Evolutionary conservation across 53 echinoderm and acorn worm species (phyloP).

Genomic region (Temnopleurus reevesii): DNA sequence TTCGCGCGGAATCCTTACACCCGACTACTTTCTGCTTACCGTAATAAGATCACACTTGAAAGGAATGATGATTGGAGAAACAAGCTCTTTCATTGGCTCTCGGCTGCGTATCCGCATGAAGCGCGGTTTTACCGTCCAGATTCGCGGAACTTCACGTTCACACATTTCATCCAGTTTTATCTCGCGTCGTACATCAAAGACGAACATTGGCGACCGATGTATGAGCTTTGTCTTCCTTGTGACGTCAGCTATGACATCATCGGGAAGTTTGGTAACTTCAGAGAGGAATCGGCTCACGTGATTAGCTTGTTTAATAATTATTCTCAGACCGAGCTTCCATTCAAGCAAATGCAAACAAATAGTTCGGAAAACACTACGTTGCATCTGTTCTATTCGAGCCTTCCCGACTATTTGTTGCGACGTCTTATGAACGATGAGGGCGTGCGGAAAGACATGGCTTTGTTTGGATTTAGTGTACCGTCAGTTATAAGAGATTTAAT

Average conservation of each 20-base stretch:
- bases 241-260: slow-evolving; percentile 63
- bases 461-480: slow-evolving; percentile 58
- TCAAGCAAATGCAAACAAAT: slow-evolving; percentile 58
- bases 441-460: slow-evolving; percentile 43
- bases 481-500: neutral
- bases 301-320: slow-evolving; percentile 37
- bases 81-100: neutral
- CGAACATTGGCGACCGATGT: slow-evolving; percentile 61
- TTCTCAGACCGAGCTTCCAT: slow-evolving; percentile 2
- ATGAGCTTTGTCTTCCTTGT: slow-evolving; percentile 52
- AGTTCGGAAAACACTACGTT: slow-evolving; percentile 52
- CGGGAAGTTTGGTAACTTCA: slow-evolving; percentile 56
- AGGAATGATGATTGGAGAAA: slow-evolving; percentile 16
- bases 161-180: slow-evolving; percentile 57
- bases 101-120: neutral
- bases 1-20: slow-evolving; percentile 68
- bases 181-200: neutral
- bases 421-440: slow-evolving; percentile 26
- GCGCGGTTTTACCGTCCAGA: neutral
- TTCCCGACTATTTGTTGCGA: slow-evolving; percentile 36
- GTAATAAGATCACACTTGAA: slow-evolving; percentile 65
- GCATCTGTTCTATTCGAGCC: slow-evolving; percentile 26
- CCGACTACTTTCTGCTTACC: slow-evolving; percentile 63
- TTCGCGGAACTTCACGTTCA: slow-evolving; percentile 50
- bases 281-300: slow-evolving; percentile 51